Percentiles rank a stretch among this genome's conserved stretches.
These are phyloP conservation scores for Pan paniscus DNA, from an alignment of 2,113 vertebrate species.

Conservation along the genomic window DNA sequence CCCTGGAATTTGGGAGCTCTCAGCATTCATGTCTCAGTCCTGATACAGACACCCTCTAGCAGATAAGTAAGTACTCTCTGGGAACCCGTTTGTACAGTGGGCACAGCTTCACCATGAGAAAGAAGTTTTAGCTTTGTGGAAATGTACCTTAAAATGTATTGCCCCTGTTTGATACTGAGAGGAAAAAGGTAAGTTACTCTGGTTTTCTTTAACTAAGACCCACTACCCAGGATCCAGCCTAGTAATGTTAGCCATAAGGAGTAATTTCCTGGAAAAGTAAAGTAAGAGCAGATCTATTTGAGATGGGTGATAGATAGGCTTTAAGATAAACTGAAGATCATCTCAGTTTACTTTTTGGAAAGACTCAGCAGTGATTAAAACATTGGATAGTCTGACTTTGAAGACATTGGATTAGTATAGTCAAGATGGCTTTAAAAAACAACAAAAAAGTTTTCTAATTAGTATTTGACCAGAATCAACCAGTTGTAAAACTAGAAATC, in stretches of 20 bases:
- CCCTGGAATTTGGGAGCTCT: neutral
- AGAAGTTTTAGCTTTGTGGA: neutral
- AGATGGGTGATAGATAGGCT: neutral
- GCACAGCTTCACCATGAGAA: neutral
- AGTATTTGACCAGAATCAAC: neutral
- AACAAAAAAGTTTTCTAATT: neutral
- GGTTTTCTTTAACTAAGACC: neutral
- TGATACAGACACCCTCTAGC: neutral
- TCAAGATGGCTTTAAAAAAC: neutral
- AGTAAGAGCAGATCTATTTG: neutral
- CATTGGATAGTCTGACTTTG: neutral
- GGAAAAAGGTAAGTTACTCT: neutral
- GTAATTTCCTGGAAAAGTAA: neutral
- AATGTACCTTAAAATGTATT: neutral
- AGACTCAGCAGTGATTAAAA: neutral
- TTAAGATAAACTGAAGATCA: neutral
- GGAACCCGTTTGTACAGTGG: neutral
- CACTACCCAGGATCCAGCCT: neutral
- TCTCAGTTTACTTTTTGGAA: neutral
- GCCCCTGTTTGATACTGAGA: neutral
- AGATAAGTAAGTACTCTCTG: neutral
- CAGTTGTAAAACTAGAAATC: neutral
- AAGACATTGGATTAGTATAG: neutral
- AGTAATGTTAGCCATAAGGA: neutral
- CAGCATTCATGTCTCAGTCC: neutral